Conservation (phyloP, 1,140 invertebrate genomes). For the Drosophila malerkotliana region DNA sequence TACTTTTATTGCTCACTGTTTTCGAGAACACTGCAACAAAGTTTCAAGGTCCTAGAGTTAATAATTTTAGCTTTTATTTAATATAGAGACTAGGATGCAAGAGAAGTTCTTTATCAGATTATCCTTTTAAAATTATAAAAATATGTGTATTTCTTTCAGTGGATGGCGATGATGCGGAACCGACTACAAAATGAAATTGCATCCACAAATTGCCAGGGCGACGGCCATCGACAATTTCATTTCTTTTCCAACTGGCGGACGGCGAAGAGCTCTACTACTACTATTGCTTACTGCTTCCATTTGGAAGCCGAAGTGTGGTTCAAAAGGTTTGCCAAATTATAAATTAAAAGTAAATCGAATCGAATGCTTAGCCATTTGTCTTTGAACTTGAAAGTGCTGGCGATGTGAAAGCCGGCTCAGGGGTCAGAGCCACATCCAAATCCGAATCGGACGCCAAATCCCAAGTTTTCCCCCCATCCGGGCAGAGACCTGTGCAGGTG, state of each 20-base stretch:
- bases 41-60: not conserved
- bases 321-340: slow-evolving; percentile 80
- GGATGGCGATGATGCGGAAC: slow-evolving; percentile 71
- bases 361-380: slow-evolving; percentile 77
- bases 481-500: slow-evolving; percentile 49
- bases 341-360: slow-evolving; percentile 82
- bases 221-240: slow-evolving; percentile 74
- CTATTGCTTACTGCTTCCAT: slow-evolving; percentile 47
- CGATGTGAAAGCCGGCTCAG: slow-evolving; percentile 67
- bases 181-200: slow-evolving; percentile 77
- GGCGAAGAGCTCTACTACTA: not conserved
- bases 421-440: slow-evolving; percentile 53
- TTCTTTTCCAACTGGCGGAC: slow-evolving; percentile 33
- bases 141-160: slow-evolving; percentile 13
- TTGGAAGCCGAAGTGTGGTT: slow-evolving; percentile 53
- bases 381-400: slow-evolving; percentile 75
- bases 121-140: not conserved
- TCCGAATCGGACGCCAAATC: slow-evolving; percentile 11
- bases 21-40: slow-evolving; percentile 3
- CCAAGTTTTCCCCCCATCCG: slow-evolving; percentile 1
- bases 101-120: not conserved
- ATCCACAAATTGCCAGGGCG: slow-evolving; percentile 71
- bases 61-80: not conserved
- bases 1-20: slow-evolving; percentile 79
- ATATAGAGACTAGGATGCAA: too few species aligned